A percentile compares a stretch with the other conserved stretches of the same genome.
Evolutionary conservation across 2,888 invertebrate species (phyloP).

Genomic region (Phlogophora meticulosa): DNA sequence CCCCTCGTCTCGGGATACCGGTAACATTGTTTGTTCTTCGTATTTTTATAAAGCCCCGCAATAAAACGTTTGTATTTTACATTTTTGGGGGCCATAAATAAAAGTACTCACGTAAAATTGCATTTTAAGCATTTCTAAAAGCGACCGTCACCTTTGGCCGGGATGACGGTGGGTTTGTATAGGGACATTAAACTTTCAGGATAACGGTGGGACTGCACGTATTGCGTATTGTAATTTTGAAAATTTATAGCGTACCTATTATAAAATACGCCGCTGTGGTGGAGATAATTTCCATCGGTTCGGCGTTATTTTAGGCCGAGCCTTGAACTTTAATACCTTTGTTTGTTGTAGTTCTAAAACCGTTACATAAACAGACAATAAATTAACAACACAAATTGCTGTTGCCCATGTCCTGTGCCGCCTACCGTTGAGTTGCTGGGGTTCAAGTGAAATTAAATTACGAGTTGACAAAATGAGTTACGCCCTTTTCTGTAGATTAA

Average conservation of each 20-base stretch:
- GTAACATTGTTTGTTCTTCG: constrained; percentile 89
- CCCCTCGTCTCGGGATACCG: constrained; percentile 85
- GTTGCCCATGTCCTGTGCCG: constrained; percentile 80
- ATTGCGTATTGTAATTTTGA: constrained; percentile 76
- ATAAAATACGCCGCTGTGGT: constrained; percentile 42
- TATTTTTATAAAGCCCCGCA: constrained; percentile 88
- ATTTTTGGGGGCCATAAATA: constrained; percentile 90
- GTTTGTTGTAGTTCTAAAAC: constrained; percentile 71
- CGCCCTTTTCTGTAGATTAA: constrained; percentile 91
- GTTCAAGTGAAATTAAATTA: constrained; percentile 90
- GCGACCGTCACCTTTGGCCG: constrained; percentile 84
- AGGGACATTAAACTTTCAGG: constrained; percentile 78
- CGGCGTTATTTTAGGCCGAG: constrained; percentile 43
- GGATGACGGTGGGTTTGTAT: constrained; percentile 73
- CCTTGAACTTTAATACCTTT: constrained; percentile 54
- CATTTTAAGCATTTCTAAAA: constrained; percentile 90
- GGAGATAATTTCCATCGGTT: constrained; percentile 44
- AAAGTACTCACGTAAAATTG: constrained; percentile 88
- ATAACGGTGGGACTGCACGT: constrained; percentile 76
- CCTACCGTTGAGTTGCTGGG: constrained; percentile 79
- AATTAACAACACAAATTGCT: constrained; percentile 85
- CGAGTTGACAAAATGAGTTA: constrained; percentile 91
- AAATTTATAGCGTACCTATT: constrained; percentile 75
- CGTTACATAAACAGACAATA: constrained; percentile 79
- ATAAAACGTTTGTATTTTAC: constrained; percentile 91